Percentiles rank a stretch among this genome's conserved stretches.
These are phyloP conservation scores for Cercopithecus hamlyni DNA, from an alignment of 2,797 vertebrate genomes.

Conservation along the genomic window DNA sequence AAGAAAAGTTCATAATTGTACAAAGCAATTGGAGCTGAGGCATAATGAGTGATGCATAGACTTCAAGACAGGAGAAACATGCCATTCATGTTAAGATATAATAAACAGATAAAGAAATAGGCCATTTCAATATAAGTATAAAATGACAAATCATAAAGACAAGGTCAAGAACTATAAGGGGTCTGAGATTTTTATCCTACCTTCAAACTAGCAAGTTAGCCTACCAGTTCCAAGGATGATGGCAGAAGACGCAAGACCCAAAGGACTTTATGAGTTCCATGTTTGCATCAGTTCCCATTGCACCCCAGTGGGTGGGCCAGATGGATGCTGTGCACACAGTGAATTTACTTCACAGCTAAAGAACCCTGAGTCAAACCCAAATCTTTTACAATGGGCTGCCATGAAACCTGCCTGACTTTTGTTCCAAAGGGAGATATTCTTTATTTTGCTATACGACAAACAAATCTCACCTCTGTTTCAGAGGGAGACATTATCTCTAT, in stretches of 20 bases:
- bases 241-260: background rate
- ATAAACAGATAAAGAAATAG: background rate
- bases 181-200: background rate
- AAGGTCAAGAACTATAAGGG: background rate
- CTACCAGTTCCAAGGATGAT: background rate
- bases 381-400: background rate
- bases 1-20: background rate
- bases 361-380: background rate
- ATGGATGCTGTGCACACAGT: background rate
- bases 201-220: background rate
- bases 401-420: background rate
- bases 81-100: background rate
- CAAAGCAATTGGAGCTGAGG: background rate
- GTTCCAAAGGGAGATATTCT: background rate
- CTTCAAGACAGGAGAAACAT: background rate
- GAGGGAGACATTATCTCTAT: background rate
- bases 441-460: background rate
- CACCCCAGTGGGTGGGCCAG: background rate
- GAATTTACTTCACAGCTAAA: background rate
- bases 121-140: background rate
- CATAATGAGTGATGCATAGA: background rate
- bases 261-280: background rate
- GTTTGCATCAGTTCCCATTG: background rate
- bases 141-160: background rate
- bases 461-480: background rate